Conservation (phyloP, 1,140 invertebrate species). For the Rhyacophila brunnea region DNA sequence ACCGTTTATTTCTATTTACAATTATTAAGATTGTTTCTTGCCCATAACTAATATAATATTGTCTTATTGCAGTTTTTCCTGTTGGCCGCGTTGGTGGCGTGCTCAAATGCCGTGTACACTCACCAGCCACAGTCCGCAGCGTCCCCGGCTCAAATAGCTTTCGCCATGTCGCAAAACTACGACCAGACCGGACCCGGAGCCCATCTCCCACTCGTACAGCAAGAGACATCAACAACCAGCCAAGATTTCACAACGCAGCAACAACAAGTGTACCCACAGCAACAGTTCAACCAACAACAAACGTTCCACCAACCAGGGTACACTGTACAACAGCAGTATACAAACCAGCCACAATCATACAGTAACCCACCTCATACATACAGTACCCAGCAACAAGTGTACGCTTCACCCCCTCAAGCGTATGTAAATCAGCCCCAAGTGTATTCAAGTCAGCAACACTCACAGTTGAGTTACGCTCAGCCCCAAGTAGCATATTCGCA, state of each 20-base stretch:
- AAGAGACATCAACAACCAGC: background rate
- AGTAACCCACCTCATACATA: conserved; percentile 1
- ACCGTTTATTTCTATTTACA: no score
- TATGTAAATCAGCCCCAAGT: background rate
- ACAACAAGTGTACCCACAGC: conserved; percentile 1
- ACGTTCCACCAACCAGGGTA: conserved; percentile 7
- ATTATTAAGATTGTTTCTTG: background rate
- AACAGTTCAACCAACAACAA: conserved; percentile 2
- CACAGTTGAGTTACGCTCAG: background rate
- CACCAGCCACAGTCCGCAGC: conserved; percentile 42
- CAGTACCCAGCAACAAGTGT: background rate
- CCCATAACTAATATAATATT: no score
- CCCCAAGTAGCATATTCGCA: background rate
- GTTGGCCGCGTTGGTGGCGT: conserved; percentile 13
- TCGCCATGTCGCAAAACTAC: conserved; percentile 51
- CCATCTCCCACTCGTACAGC: background rate
- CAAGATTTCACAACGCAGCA: background rate
- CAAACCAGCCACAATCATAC: conserved; percentile 5
- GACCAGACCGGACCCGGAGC: conserved; percentile 51
- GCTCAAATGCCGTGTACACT: background rate
- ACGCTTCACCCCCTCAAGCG: background rate
- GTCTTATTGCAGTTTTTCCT: conserved; percentile 24
- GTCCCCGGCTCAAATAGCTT: conserved; percentile 43
- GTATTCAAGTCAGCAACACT: background rate
- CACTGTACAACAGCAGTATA: conserved; percentile 13